These are phyloP conservation scores for Drosophila greeni DNA, from an alignment of 2,888 invertebrate genomes.

Conservation along the genomic window DNA sequence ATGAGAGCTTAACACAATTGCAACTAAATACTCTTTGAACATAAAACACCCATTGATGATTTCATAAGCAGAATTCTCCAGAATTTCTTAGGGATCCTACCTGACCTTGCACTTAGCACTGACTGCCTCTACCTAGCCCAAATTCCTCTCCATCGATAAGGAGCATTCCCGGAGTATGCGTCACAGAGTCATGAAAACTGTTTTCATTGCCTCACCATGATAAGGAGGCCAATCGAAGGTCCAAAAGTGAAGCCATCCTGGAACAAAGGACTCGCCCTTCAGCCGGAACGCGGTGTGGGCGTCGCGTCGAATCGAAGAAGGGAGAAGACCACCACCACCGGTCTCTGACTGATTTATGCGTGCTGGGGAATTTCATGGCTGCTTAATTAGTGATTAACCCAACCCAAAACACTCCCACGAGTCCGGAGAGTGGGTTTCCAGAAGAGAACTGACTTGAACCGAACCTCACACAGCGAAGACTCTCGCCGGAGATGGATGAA, in stretches of 20 bases:
- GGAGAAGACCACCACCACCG: constrained; percentile 25
- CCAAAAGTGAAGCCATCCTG: constrained; percentile 23
- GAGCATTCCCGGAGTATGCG: constrained; percentile 27
- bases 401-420: constrained; percentile 43
- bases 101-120: constrained; percentile 19
- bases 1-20: neutral
- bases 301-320: constrained; percentile 17
- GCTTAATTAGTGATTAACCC: constrained; percentile 65
- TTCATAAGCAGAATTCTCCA: neutral
- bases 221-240: constrained; percentile 15
- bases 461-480: constrained; percentile 41
- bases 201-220: constrained; percentile 31
- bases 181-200: constrained; percentile 28
- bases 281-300: constrained; percentile 19
- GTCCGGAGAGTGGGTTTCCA: constrained; percentile 17
- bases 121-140: constrained; percentile 11
- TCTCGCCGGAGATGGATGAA: constrained; percentile 44
- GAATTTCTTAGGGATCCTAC: constrained; percentile 13
- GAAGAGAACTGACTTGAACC: too few relatives aligned
- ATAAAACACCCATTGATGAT: constrained; percentile 1
- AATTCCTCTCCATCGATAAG: constrained; percentile 21
- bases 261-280: constrained; percentile 38
- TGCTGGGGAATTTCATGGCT: constrained; percentile 42
- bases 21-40: neutral
- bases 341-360: constrained; percentile 58